Percentiles rank a stretch among this genome's conserved stretches.
phyloP scores from a whole-genome alignment of 1,140 invertebrate genomes.

The Cyphomyrmex costatus region DNA sequence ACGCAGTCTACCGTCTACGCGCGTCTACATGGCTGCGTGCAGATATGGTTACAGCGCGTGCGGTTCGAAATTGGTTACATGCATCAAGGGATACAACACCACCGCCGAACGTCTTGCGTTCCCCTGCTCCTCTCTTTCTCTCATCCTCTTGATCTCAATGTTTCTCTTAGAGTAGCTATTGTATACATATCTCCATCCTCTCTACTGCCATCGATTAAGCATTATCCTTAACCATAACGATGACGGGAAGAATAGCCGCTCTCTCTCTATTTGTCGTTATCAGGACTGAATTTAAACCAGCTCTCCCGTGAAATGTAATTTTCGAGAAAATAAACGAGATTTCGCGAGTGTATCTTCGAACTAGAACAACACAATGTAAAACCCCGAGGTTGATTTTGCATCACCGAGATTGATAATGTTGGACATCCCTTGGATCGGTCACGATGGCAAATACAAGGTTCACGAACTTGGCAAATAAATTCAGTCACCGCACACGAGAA shows the following conservation, averaged over 20 bases:
- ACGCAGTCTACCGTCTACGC: slow-evolving; percentile 37
- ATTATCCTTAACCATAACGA: slow-evolving; percentile 70
- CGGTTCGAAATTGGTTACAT: slow-evolving; percentile 74
- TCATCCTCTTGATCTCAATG: neutral
- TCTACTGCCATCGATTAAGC: slow-evolving; percentile 68
- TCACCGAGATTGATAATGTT: slow-evolving; percentile 20
- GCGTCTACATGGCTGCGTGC: slow-evolving; percentile 66
- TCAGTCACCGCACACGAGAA: neutral
- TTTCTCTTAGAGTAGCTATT: slow-evolving; percentile 3
- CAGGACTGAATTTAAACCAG: slow-evolving; percentile 26
- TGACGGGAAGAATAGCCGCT: neutral
- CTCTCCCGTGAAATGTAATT: slow-evolving; percentile 9
- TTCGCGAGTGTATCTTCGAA: neutral
- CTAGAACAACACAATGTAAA: neutral
- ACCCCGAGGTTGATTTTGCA: slow-evolving; percentile 4
- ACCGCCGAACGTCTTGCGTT: slow-evolving; percentile 55
- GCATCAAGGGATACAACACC: slow-evolving; percentile 67
- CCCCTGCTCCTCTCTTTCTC: slow-evolving; percentile 21
- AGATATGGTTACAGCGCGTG: slow-evolving; percentile 73
- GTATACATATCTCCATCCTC: slow-evolving; percentile 25
- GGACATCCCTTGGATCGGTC: neutral
- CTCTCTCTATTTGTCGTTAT: neutral
- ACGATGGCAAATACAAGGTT: slow-evolving; percentile 10
- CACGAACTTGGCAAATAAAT: slow-evolving; percentile 31
- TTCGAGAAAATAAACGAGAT: neutral